Conservation (phyloP, 2,888 invertebrate genomes). For the Mayetiola destructor region DNA sequence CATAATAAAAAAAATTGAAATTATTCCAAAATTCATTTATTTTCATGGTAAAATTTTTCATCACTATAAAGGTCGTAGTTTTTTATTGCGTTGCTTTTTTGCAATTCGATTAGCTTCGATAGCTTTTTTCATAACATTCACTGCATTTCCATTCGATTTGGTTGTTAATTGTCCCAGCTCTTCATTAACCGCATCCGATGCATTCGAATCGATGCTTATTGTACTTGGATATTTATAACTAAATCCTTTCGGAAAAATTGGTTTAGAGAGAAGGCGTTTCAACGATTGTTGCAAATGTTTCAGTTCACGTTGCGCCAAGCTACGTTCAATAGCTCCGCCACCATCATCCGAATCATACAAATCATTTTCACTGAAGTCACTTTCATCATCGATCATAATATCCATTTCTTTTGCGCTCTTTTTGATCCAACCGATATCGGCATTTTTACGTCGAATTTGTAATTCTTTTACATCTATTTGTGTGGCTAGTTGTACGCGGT, state of each 20-base stretch:
- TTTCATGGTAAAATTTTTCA: background rate
- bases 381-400: slow-evolving; percentile 62
- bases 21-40: background rate
- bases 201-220: background rate
- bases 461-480: slow-evolving; percentile 66
- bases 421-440: slow-evolving; percentile 70
- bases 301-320: slow-evolving; percentile 32
- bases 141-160: slow-evolving; percentile 30
- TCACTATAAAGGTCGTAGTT: too few relatives aligned
- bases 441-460: slow-evolving; percentile 44
- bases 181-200: background rate
- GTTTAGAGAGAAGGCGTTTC: slow-evolving; percentile 39
- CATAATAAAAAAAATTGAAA: background rate
- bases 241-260: slow-evolving; percentile 53
- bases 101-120: slow-evolving; percentile 31
- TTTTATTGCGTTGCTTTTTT: slow-evolving; percentile 28
- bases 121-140: slow-evolving; percentile 41
- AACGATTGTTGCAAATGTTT: slow-evolving; percentile 40
- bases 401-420: slow-evolving; percentile 83
- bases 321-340: slow-evolving; percentile 23
- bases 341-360: slow-evolving; percentile 31
- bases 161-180: background rate
- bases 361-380: slow-evolving; percentile 16
- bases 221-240: slow-evolving; percentile 42
- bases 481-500: slow-evolving; percentile 60